These are phyloP conservation scores for Zaprionus bogoriensis DNA, from an alignment of 2,888 invertebrate species.

Conservation along the genomic window DNA sequence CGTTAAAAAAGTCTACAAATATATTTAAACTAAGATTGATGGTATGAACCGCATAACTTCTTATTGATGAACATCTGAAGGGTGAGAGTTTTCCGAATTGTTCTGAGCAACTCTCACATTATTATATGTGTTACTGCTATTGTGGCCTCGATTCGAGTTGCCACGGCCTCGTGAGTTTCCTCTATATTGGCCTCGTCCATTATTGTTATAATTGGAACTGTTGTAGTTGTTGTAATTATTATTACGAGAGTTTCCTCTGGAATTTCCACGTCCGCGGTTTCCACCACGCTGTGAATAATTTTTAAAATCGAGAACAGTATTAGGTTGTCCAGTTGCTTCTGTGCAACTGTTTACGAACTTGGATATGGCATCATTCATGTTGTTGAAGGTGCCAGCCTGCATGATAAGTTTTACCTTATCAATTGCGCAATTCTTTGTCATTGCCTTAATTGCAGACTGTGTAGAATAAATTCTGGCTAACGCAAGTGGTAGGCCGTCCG, in stretches of 20 bases:
- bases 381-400: conserved; percentile 12
- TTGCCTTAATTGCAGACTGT: conserved; percentile 11
- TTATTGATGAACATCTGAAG: too few species aligned
- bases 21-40: too few species aligned
- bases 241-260: not conserved
- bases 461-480: too few species aligned
- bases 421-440: conserved; percentile 17
- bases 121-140: too few species aligned
- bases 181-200: not conserved
- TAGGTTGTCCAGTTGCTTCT: conserved; percentile 5
- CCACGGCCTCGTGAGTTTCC: not conserved
- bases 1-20: too few species aligned
- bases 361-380: conserved; percentile 15
- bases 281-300: not conserved
- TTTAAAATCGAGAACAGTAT: conserved; percentile 4
- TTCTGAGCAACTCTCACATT: not conserved
- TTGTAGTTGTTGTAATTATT: not conserved
- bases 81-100: too few species aligned
- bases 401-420: conserved; percentile 20
- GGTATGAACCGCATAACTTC: too few species aligned
- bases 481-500: conserved; percentile 2
- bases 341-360: too few species aligned
- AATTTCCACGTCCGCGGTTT: not conserved
- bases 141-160: not conserved
- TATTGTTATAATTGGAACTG: not conserved